phyloP scores from a whole-genome alignment of 2,888 invertebrate species.

The Zygaena filipendulae region DNA sequence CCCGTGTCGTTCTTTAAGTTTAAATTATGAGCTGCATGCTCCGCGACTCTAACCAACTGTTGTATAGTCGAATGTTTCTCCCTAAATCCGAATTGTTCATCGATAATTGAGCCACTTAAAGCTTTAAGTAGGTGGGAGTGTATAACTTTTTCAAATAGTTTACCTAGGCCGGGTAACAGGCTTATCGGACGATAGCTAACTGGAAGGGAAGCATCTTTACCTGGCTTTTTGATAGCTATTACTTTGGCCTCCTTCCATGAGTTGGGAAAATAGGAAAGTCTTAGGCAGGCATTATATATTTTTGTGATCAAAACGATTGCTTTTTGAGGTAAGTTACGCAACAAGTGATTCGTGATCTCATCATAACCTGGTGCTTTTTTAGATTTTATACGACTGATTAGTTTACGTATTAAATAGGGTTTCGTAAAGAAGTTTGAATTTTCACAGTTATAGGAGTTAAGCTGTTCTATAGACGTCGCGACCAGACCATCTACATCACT shows the following conservation, averaged over 20 bases:
- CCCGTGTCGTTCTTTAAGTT: constrained; percentile 6
- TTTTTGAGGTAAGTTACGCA: constrained; percentile 6
- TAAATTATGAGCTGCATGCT: constrained; percentile 6
- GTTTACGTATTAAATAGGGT: neutral
- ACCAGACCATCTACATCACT: neutral
- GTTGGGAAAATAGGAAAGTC: constrained; percentile 6
- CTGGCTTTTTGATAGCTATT: constrained; percentile 6
- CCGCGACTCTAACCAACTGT: constrained; percentile 9
- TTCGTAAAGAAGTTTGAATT: neutral
- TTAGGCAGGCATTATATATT: constrained; percentile 8
- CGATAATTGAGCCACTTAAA: neutral
- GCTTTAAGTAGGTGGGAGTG: neutral
- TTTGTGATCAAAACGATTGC: constrained; percentile 4
- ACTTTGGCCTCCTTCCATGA: constrained; percentile 8
- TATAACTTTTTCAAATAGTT: constrained; percentile 10
- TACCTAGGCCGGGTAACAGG: constrained; percentile 8
- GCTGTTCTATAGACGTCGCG: neutral
- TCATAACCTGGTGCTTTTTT: neutral
- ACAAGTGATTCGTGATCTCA: neutral
- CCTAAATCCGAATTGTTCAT: constrained; percentile 13
- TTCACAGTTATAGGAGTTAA: neutral
- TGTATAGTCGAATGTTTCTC: constrained; percentile 6
- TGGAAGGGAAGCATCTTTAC: constrained; percentile 4
- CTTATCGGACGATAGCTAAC: constrained; percentile 11
- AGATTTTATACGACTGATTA: neutral